These are phyloP conservation scores for Arenicola marina DNA, from an alignment of 2,888 invertebrate genomes.

Conservation along the genomic window DNA sequence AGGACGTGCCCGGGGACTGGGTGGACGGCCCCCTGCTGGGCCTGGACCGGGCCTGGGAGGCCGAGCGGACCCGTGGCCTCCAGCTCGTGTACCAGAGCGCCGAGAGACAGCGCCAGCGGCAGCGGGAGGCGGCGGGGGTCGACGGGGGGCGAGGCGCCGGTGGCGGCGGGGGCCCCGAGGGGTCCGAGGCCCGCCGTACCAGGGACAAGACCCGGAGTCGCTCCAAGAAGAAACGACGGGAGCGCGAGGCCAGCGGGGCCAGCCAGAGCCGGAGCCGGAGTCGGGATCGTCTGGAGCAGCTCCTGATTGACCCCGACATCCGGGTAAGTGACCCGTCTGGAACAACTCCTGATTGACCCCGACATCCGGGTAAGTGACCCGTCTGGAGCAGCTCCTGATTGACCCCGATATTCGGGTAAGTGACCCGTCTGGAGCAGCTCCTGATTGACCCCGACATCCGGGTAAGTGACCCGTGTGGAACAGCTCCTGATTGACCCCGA, in stretches of 20 bases:
- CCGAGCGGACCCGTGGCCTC: constrained; percentile 12
- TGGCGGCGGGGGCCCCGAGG: background rate
- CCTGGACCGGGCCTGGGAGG: constrained; percentile 17
- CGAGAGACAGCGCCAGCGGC: background rate
- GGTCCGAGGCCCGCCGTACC: no score
- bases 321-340: background rate
- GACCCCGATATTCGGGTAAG: background rate
- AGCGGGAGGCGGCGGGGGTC: background rate
- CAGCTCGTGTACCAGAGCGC: constrained; percentile 3
- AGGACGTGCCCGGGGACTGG: no score
- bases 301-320: background rate
- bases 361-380: background rate
- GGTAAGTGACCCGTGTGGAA: no score
- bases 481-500: no score
- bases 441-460: background rate
- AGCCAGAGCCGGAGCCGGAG: background rate
- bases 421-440: background rate
- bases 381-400: background rate
- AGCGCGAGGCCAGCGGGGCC: background rate
- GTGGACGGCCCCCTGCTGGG: background rate
- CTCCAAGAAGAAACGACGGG: constrained; percentile 4
- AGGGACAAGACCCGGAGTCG: background rate
- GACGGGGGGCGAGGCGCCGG: background rate
- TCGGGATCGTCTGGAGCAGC: background rate
- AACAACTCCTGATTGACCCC: background rate